Evolutionary conservation across 2,797 vertebrate genomes (phyloP), one percentile per base, ranked within the genome.

Genomic region (Morus bassanus): DNA sequence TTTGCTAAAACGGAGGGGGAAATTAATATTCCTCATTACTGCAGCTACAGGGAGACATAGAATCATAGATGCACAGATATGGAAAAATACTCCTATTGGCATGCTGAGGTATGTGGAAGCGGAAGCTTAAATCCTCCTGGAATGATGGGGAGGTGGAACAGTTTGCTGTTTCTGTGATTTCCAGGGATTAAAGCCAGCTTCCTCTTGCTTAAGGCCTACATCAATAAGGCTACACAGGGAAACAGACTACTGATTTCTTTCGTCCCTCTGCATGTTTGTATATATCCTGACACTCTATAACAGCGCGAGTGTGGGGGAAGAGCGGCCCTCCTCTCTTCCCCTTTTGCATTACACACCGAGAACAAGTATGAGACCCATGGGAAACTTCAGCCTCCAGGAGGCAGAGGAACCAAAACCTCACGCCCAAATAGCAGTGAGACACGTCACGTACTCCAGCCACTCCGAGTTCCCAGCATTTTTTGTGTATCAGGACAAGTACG

Each of bases 131-230:
- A 80, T 80, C 85, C 68, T 88, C 2, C 64, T 83, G 88, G 60
- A 95, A 82, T 70, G 93, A 51, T 2, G 4, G 13, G 60, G 75
- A 89, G 76, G 75, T 74, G 31, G 81, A 46, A 89, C 33, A 60
- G 79, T 93, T 89, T 95, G 68, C 91, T 89, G 33, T 85, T 92
- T 63, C 56, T 85, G 75, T 85, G 76, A 91, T 75, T 95, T 95
- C 89, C 93, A 95, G 89, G 88, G 91, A 85, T 91, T 96, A 82
- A 85, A 89, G 60, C 77, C 68, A 83, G 48, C 73, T 97, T 94
- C 89, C 89, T 95, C 61, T 95, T 74, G 64, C 50, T 87, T 79
- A 89, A 89, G 63, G 79, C 24, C 72, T 83, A 69, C 61, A 54
- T 61, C 63, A 88, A 70, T 83, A 95, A 94, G 75, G 67, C 64